Percentiles rank a stretch among this genome's conserved stretches.
Evolutionary conservation across 2,113 vertebrate genomes (phyloP).

Genomic region (Cathartes aura): DNA sequence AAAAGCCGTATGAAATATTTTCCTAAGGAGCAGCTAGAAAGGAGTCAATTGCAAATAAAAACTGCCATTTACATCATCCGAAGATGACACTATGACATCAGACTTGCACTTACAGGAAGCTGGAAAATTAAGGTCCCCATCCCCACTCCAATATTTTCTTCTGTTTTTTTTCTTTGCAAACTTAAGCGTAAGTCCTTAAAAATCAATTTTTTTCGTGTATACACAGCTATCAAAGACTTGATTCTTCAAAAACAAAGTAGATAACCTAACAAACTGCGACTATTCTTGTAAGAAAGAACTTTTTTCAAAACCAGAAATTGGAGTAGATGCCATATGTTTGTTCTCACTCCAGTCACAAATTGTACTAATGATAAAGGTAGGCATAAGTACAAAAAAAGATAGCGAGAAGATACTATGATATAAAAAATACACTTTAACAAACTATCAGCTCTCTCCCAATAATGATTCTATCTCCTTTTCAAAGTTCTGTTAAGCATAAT

Average conservation of each 20-base stretch:
- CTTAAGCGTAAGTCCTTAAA: neutral
- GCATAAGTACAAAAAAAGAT: neutral
- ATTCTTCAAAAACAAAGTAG: neutral
- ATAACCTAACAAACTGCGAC: neutral
- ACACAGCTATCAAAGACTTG: neutral
- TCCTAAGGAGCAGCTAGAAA: neutral
- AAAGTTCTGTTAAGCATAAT: neutral
- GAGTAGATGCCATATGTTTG: neutral
- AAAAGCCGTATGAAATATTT: neutral
- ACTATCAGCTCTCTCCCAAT: slow-evolving; percentile 70
- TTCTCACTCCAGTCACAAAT: neutral
- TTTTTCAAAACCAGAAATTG: neutral
- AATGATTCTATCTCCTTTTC: slow-evolving; percentile 16
- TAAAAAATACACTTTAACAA: slow-evolving; percentile 55
- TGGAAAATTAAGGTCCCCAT: neutral
- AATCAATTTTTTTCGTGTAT: neutral
- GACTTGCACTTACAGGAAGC: neutral
- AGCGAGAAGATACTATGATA: neutral
- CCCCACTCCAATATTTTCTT: neutral
- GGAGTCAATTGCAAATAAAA: neutral
- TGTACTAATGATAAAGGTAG: neutral
- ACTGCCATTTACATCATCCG: neutral
- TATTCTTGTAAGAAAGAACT: neutral
- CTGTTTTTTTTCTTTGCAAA: neutral
- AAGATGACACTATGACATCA: neutral